phyloP scores from a whole-genome alignment of 1,140 invertebrate genomes.

The Hetaerina americana region DNA sequence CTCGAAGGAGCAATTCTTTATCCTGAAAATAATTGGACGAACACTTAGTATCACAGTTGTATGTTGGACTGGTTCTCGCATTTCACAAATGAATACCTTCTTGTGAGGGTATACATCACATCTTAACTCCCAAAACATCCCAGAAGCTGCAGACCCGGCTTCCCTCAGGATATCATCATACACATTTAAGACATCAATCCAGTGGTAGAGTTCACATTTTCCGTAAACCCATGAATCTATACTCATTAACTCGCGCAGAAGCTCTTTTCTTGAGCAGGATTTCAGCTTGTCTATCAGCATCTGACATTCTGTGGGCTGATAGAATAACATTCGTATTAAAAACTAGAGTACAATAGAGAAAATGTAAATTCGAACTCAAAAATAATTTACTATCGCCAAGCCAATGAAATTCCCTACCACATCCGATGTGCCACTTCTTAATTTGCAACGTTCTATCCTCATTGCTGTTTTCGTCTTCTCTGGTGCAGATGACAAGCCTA shows the following conservation, averaged over 20 bases:
- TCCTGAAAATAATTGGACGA: conserved; percentile 36
- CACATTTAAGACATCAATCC: conserved; percentile 75
- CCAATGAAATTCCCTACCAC: conserved; percentile 42
- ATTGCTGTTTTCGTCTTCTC: no score
- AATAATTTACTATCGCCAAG: conserved; percentile 4
- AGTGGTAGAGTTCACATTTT: conserved; percentile 84
- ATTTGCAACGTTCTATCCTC: conserved; percentile 76
- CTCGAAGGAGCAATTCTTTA: conserved; percentile 60
- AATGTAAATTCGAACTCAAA: conserved; percentile 5
- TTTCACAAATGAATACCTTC: conserved; percentile 36
- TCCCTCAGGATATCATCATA: conserved; percentile 71
- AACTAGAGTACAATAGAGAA: background rate
- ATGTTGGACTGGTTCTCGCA: background rate
- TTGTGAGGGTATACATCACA: conserved; percentile 57
- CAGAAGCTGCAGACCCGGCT: conserved; percentile 47
- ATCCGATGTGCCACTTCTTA: conserved; percentile 80
- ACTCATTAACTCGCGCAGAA: conserved; percentile 56
- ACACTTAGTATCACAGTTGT: background rate
- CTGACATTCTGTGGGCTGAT: conserved; percentile 66
- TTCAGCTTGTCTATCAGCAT: conserved; percentile 64
- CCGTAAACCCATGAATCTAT: conserved; percentile 80
- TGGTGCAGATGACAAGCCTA: background rate
- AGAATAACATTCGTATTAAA: conserved; percentile 9
- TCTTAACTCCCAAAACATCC: conserved; percentile 61
- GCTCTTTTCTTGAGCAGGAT: conserved; percentile 50